Evolutionary conservation across 2,888 invertebrate species (phyloP), one percentile per base, ranked within the genome.

Genomic region (Eremobia ochroleuca): DNA sequence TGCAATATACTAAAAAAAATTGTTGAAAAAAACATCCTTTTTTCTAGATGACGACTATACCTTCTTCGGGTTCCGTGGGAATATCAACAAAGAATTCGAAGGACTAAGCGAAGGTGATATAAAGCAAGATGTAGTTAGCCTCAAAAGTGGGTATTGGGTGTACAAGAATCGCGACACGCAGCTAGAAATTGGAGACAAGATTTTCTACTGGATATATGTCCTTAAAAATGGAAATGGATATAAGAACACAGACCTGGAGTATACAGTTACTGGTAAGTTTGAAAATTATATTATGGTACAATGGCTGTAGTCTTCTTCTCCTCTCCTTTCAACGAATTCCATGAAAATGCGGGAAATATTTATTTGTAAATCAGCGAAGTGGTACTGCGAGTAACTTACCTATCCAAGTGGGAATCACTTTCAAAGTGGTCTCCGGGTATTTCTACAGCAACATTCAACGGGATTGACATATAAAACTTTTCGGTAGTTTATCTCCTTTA

Each of bases 141-240:
- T 96, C 0, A 97, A 97, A 85, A 94, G 97, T 67, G 98, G 97
- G 0, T 94, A 97, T 73, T 98, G 98, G 98, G 97, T 96, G 0
- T 98, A 98, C 90, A 95, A 96, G 49, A 98, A 98, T 90, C 95
- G 94, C 0, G 92, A 92, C 0, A 97, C 97, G 0, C 88, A 93
- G 77, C 91, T 98, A 28, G 97, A 97, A 85, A 87, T 95, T 0
- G 98, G 98, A 0, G 98, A 98, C 90, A 97, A 95, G 8, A 92
- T 98, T 59, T 98, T 98, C 92, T 98, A 98, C 91, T 98, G 98
- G 98, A 97, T 98, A 0, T 98, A 97, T 90, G 97, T 98, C 0
- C 96, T 98, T 65, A 97, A 97, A 90, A 95, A 97, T 82, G 97
- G 98, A 0, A 92, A 98, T 40, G 98, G 98, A 0, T 98, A 98